Base-by-base conservation (phyloP, 1,140 invertebrate genomes). In the Hylyphantes graminicola region DNA sequence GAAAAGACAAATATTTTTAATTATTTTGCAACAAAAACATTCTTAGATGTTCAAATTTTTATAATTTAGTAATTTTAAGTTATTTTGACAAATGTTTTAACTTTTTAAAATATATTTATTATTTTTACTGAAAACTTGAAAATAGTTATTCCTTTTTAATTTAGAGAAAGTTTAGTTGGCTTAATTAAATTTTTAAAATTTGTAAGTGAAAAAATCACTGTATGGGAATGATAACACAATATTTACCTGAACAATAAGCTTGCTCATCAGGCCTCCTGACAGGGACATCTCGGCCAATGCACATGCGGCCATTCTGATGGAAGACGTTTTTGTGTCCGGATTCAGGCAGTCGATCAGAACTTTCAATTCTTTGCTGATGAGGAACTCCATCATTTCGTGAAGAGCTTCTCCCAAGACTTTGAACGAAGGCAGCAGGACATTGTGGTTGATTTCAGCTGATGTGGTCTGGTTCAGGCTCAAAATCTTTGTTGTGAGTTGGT, bases 351-450 rank as follows among this genome's bases (percentile, higher is more conserved):
- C 74, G 53, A 85, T 70, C 35, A 85, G 17, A 8, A 85, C 80
- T 55, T 68, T 85, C n/a, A 85, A 51, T 77, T 85, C 82, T 85
- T 85, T 85, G 53, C 72, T 77, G n/a, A 85, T 85, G 10, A 85
- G 74, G 65, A 77, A 85, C 61, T 85, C 82, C 82, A 85, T 85
- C 74, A 85, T 76, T 53, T 85, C 74, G 48, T 85, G 82, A 13
- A 85, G 74, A 50, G 74, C 73, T 77, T 85, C 82, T 10, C 82
- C 82, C 48, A 77, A 61, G 11, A 68, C 19, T 85, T 77, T 85
- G 15, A 85, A 85, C 0, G 82, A 76, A 13, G 82, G 82, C 10
- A 77, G 19, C 54, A 85, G 21, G 10, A 85, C 67, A 15, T 68
- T 76, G 54, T 83, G 73, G 5, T 85, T 85, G 19, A 15, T 51